Percentiles rank a stretch among this genome's conserved stretches.
phyloP scores from a whole-genome alignment of 2,113 vertebrate genomes.

The Boleophthalmus pectinirostris region DNA sequence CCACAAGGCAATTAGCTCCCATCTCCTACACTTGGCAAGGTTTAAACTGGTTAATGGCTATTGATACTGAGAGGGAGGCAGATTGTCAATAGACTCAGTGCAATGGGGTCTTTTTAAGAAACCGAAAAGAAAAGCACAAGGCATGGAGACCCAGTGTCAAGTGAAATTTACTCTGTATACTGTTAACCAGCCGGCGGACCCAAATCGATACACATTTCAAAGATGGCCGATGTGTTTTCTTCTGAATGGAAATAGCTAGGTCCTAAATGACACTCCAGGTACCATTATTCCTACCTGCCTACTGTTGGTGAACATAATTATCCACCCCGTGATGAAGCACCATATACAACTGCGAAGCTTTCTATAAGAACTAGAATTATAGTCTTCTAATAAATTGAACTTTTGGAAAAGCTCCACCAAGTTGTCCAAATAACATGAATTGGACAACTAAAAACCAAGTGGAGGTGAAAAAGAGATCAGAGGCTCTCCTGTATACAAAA shows the following conservation, averaged over 20 bases:
- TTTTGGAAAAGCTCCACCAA: neutral
- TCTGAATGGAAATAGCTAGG: neutral
- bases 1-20: conserved; percentile 54
- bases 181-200: neutral
- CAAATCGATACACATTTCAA: neutral
- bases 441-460: neutral
- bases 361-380: neutral
- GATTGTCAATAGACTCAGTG: conserved; percentile 50
- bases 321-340: neutral
- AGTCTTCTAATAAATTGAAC: neutral
- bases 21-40: conserved; percentile 47
- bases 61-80: conserved; percentile 59
- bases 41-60: conserved; percentile 64
- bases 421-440: neutral
- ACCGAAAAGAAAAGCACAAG: conserved; percentile 27
- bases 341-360: neutral
- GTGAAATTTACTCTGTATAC: conserved; percentile 12
- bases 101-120: conserved; percentile 36
- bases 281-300: neutral
- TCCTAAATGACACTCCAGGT: neutral
- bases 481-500: too few relatives aligned
- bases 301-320: neutral
- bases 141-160: conserved; percentile 14
- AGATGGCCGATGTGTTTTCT: neutral
- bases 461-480: too few relatives aligned